Conservation (phyloP, 2,797 vertebrate genomes). For the Gymnodraco acuticeps region DNA sequence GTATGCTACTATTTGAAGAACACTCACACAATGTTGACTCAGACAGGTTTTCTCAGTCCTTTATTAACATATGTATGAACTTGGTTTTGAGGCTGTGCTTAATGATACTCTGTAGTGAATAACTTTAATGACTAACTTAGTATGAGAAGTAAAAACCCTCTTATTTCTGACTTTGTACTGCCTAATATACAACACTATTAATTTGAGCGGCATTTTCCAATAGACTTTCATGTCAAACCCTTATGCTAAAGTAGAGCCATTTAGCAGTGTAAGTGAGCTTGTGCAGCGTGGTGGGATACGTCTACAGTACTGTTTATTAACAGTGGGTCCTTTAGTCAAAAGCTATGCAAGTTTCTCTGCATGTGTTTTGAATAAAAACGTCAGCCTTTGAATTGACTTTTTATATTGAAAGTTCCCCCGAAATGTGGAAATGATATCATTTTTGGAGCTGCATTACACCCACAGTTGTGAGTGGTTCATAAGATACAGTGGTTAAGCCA, state of each 20-base stretch:
- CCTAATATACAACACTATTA: conserved; percentile 28
- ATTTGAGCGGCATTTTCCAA: conserved; percentile 18
- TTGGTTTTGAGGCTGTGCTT: neutral
- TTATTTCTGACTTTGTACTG: neutral
- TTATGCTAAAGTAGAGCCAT: conserved; percentile 18
- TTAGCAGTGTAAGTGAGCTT: conserved; percentile 31
- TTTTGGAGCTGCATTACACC: conserved; percentile 2
- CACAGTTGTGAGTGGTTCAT: conserved; percentile 21
- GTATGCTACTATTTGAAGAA: neutral
- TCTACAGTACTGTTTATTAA: conserved; percentile 29
- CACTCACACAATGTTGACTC: neutral
- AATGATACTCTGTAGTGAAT: neutral
- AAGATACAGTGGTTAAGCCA: conserved; percentile 22
- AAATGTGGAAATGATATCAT: conserved; percentile 54
- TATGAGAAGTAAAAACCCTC: conserved; percentile 22
- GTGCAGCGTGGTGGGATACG: conserved; percentile 15
- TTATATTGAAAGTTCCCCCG: conserved; percentile 19
- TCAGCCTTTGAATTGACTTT: conserved; percentile 2
- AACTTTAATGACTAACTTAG: neutral
- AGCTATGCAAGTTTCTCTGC: conserved; percentile 20
- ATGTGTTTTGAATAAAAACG: conserved; percentile 62
- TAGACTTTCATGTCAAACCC: conserved; percentile 23
- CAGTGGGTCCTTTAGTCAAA: conserved; percentile 33
- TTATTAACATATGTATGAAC: neutral
- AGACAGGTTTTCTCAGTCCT: neutral